Percentiles rank a stretch among this genome's conserved stretches.
phyloP scores from a whole-genome alignment of 2,113 vertebrate species.

The Cebus imitator region DNA sequence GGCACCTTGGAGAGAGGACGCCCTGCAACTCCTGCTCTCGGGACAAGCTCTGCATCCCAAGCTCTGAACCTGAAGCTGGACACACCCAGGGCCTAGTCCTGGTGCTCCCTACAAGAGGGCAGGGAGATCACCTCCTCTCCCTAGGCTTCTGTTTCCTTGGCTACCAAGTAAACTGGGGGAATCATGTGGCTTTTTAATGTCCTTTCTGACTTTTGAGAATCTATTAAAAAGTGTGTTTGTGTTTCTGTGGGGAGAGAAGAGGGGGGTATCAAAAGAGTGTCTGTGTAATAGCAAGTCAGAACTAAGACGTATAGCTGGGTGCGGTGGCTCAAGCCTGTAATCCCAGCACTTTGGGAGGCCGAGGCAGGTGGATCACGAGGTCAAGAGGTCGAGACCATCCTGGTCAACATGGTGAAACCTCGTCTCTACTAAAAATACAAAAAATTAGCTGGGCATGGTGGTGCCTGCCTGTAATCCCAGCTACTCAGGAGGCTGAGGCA shows the following conservation, averaged over 20 bases:
- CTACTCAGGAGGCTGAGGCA: too few species aligned
- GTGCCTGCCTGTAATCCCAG: too few species aligned
- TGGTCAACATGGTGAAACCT: too few species aligned
- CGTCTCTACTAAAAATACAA: too few species aligned
- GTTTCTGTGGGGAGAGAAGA: neutral
- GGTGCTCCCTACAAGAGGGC: rapidly evolving
- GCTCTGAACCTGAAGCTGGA: neutral
- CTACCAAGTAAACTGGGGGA: neutral
- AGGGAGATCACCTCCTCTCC: neutral
- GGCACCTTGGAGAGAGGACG: too few species aligned
- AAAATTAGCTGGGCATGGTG: too few species aligned
- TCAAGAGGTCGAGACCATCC: too few species aligned
- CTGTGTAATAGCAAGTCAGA: neutral
- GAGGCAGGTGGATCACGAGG: too few species aligned
- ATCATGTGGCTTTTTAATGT: neutral
- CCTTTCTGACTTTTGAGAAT: neutral
- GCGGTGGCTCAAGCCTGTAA: too few species aligned
- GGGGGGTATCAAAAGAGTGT: neutral
- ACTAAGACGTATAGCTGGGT: neutral
- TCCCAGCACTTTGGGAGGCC: too few species aligned
- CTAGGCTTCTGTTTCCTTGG: neutral
- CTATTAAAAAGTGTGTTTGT: neutral
- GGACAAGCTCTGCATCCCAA: neutral
- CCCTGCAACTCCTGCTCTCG: neutral
- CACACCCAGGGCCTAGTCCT: too few species aligned